Percentiles rank a stretch among this genome's conserved stretches.
phyloP scores from a whole-genome alignment of 2,888 invertebrate species.

The Halictus quadricinctus region DNA sequence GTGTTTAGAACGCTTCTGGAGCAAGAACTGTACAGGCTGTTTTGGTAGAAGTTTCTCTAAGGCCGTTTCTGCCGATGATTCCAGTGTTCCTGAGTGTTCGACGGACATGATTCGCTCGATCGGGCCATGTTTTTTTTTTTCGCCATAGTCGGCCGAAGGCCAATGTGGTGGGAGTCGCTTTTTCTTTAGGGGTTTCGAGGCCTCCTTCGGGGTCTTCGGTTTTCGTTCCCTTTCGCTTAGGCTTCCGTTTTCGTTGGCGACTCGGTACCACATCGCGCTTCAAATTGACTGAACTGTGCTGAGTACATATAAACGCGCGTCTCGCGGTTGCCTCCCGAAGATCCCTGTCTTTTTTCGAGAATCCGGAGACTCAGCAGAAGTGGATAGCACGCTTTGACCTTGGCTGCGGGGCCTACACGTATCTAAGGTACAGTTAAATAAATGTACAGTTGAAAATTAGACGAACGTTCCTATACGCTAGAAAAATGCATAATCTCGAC shows the following conservation, averaged over 20 bases:
- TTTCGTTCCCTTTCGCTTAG: constrained; percentile 43
- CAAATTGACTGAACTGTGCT: constrained; percentile 79
- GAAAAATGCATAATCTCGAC: neutral
- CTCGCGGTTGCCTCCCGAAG: constrained; percentile 37
- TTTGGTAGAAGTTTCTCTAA: constrained; percentile 1
- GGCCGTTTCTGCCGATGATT: constrained; percentile 7
- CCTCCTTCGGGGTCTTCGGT: constrained; percentile 46
- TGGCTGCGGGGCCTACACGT: neutral
- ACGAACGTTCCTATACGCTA: neutral
- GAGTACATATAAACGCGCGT: constrained; percentile 51
- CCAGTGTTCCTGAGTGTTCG: neutral
- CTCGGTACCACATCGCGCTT: constrained; percentile 75
- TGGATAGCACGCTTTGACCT: neutral
- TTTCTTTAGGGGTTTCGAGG: constrained; percentile 41
- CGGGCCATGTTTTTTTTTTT: neutral
- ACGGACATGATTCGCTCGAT: constrained; percentile 16
- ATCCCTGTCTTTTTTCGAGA: neutral
- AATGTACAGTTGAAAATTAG: neutral
- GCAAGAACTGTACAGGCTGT: neutral
- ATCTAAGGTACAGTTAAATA: neutral
- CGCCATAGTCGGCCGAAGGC: constrained; percentile 47
- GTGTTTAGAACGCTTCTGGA: neutral
- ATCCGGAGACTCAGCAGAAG: too few species aligned
- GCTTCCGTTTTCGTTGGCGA: constrained; percentile 70
- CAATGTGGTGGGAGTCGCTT: constrained; percentile 60